Evolutionary conservation across 2,888 invertebrate species (phyloP).

Genomic region (Hymenopus coronatus): DNA sequence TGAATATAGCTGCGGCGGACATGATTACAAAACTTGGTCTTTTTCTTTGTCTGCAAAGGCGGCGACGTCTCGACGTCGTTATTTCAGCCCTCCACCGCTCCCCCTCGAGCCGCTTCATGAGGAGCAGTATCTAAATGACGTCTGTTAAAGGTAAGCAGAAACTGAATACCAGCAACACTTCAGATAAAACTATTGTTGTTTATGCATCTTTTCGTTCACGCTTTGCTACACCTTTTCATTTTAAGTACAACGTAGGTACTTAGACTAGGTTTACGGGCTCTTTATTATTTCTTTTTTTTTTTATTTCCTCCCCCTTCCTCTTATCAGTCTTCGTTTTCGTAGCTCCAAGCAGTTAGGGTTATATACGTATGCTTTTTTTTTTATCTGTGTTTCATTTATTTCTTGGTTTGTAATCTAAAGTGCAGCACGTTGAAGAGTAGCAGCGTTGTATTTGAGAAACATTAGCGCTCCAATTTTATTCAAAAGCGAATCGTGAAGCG

Average conservation of each 20-base stretch:
- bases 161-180: neutral
- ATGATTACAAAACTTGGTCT: too few relatives aligned
- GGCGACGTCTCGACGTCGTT: neutral
- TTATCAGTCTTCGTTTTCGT: neutral
- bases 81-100: neutral
- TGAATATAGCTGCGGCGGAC: too few relatives aligned
- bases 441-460: neutral
- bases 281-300: neutral
- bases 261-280: neutral
- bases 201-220: neutral
- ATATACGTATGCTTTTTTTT: neutral
- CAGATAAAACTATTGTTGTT: neutral
- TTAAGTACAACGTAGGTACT: neutral
- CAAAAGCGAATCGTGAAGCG: too few relatives aligned
- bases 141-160: neutral
- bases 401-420: neutral
- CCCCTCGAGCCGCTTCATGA: neutral
- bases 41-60: too few relatives aligned
- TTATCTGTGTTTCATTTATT: neutral
- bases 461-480: neutral
- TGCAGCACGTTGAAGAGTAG: neutral
- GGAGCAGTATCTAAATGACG: neutral
- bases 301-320: neutral
- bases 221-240: neutral
- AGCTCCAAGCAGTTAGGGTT: neutral